phyloP scores from a whole-genome alignment of 2,888 invertebrate genomes.

The Azorinus chamasolen region DNA sequence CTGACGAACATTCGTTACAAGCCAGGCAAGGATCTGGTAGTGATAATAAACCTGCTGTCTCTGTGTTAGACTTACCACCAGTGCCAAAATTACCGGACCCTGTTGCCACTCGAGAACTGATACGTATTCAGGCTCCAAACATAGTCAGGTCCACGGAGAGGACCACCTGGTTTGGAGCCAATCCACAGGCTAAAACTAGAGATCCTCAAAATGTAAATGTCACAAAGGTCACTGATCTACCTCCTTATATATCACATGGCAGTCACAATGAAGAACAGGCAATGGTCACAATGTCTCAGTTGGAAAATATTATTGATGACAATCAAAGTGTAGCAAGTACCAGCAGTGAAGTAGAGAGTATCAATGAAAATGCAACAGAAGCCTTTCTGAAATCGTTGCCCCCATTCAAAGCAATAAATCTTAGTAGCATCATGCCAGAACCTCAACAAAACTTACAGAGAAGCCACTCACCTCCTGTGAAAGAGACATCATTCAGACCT shows the following conservation, averaged over 20 bases:
- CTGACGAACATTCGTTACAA: neutral
- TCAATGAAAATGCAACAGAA: constrained; percentile 69
- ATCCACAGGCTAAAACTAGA: neutral
- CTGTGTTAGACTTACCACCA: constrained; percentile 43
- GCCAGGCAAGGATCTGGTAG: neutral
- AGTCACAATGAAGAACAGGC: neutral
- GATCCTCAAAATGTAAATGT: neutral
- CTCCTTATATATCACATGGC: neutral
- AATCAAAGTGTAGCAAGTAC: constrained; percentile 67
- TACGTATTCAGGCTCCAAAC: constrained; percentile 79
- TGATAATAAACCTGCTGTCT: neutral
- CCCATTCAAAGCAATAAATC: constrained; percentile 68
- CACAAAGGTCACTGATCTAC: neutral
- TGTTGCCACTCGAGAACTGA: constrained; percentile 71
- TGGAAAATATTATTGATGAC: constrained; percentile 51
- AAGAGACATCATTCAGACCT: constrained; percentile 74
- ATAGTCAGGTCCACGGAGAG: constrained; percentile 79
- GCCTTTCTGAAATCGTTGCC: constrained; percentile 72
- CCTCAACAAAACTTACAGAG: constrained; percentile 22
- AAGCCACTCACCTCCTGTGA: constrained; percentile 71
- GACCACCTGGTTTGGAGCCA: constrained; percentile 63
- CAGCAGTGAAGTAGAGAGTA: constrained; percentile 65
- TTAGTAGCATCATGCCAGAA: constrained; percentile 67
- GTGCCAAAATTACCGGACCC: constrained; percentile 37
- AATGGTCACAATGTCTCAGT: neutral